Evolutionary conservation across 2,113 vertebrate species (phyloP).

Genomic region (Sinosuthora webbiana): DNA sequence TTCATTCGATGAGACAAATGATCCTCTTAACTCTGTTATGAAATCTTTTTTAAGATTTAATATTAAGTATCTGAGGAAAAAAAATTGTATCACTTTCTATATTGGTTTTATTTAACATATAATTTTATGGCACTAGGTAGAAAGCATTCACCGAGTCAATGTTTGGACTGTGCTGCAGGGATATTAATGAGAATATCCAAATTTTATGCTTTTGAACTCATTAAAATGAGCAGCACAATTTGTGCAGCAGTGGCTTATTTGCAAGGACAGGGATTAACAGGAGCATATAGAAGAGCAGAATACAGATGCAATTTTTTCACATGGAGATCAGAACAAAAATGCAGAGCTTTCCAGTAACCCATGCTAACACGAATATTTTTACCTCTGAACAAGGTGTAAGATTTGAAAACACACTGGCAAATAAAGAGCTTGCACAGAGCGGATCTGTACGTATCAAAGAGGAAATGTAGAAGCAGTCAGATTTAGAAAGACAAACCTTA

Average conservation of each 20-base stretch:
- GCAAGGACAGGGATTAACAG: neutral
- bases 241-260: neutral
- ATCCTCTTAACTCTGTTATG: neutral
- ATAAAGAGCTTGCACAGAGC: neutral
- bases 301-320: neutral
- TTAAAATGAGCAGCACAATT: neutral
- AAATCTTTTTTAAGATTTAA: neutral
- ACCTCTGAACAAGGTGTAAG: neutral
- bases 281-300: neutral
- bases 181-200: neutral
- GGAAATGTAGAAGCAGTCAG: neutral
- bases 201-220: neutral
- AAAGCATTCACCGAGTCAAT: neutral
- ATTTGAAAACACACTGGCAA: neutral
- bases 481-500: neutral
- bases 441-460: neutral
- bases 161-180: neutral
- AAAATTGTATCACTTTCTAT: neutral
- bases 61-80: neutral
- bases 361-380: neutral
- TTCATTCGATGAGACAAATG: neutral
- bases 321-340: neutral
- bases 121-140: neutral
- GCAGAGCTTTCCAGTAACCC: neutral
- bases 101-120: neutral